Conservation (phyloP, 2,797 vertebrate genomes). For the Eulemur albifrons region DNA sequence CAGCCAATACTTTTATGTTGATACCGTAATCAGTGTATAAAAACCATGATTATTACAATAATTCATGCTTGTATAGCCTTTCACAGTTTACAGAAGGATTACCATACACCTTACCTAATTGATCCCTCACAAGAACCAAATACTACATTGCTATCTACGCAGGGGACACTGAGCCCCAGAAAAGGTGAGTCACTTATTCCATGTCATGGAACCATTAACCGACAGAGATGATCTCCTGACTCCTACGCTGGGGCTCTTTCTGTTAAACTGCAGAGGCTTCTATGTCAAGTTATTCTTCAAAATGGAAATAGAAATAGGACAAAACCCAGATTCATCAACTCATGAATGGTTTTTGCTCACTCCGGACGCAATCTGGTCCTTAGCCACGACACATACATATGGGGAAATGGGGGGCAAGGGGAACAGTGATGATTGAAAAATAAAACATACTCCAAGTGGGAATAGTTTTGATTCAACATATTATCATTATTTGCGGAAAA, state of each 20-base stretch:
- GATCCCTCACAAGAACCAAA: not conserved
- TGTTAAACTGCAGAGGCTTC: not conserved
- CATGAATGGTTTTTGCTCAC: not conserved
- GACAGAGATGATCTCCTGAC: not conserved
- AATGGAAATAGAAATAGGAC: not conserved
- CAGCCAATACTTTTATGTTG: not conserved
- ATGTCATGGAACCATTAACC: not conserved
- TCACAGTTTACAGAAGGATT: not conserved
- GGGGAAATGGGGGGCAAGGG: rapidly evolving
- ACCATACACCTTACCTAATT: not conserved
- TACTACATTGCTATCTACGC: not conserved
- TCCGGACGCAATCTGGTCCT: not conserved
- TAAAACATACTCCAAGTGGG: not conserved
- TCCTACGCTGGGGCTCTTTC: not conserved
- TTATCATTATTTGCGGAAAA: not conserved
- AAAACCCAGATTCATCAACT: not conserved
- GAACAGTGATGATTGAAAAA: not conserved
- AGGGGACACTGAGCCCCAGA: not conserved
- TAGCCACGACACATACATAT: not conserved
- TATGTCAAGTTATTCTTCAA: not conserved
- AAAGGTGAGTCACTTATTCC: not conserved
- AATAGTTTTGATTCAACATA: not conserved
- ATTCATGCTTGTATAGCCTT: not conserved
- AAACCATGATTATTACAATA: not conserved
- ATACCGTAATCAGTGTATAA: not conserved